A percentile compares a stretch with the other conserved stretches of the same genome.
These are phyloP conservation scores for Neomicropteryx cornuta DNA, from an alignment of 1,140 invertebrate species.

Conservation along the genomic window DNA sequence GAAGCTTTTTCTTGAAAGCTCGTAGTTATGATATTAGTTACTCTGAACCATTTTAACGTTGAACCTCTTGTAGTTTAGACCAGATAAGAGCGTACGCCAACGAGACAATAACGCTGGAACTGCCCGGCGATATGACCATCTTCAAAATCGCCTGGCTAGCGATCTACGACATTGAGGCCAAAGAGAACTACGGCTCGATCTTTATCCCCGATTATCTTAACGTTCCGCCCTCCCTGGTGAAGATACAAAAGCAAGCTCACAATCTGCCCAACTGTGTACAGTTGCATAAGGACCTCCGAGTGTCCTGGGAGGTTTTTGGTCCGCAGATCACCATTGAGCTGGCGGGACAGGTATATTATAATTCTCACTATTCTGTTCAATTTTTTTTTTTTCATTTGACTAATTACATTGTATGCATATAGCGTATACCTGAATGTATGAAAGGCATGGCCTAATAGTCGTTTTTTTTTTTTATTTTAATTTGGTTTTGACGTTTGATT, in stretches of 20 bases:
- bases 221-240: constrained; percentile 71
- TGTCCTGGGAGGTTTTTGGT: constrained; percentile 84
- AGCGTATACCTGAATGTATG: too few species aligned
- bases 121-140: constrained; percentile 75
- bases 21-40: too few species aligned
- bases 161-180: constrained; percentile 56
- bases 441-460: too few species aligned
- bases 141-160: constrained; percentile 70
- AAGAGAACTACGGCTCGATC: constrained; percentile 65
- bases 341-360: constrained; percentile 59
- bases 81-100: constrained; percentile 57
- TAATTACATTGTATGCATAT: too few species aligned
- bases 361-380: too few species aligned
- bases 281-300: constrained; percentile 70
- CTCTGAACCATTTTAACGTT: too few species aligned
- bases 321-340: constrained; percentile 80
- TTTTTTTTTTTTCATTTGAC: too few species aligned
- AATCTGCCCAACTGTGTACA: constrained; percentile 78
- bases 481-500: too few species aligned
- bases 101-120: constrained; percentile 61
- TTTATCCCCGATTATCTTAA: constrained; percentile 71
- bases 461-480: too few species aligned
- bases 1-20: too few species aligned
- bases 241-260: constrained; percentile 34
- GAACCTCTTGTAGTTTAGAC: constrained; percentile 47